A percentile compares a stretch with the other conserved stretches of the same genome.
Evolutionary conservation across 2,888 invertebrate species (phyloP).

Genomic region (Unio pictorum): DNA sequence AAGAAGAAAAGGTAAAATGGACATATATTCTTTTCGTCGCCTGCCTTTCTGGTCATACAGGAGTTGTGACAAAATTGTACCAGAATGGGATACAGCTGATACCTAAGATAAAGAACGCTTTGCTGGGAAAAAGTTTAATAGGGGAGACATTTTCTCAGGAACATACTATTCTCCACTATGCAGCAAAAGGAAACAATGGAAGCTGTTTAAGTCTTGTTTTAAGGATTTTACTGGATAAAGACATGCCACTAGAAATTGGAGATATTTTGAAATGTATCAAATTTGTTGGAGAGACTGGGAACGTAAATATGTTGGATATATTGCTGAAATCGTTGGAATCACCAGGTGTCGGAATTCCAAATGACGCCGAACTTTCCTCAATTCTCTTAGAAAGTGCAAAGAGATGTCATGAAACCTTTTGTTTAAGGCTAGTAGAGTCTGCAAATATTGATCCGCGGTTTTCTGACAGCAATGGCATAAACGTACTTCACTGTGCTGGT

Average conservation of each 20-base stretch:
- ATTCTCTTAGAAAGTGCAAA: not conserved
- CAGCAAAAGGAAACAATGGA: no score
- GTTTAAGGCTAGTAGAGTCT: slow-evolving; percentile 9
- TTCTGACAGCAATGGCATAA: slow-evolving; percentile 13
- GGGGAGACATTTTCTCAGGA: no score
- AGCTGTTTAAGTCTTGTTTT: no score
- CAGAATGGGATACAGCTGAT: no score
- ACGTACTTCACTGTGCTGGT: slow-evolving; percentile 26
- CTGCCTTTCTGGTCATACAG: no score
- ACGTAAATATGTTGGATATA: not conserved
- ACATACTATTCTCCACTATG: no score
- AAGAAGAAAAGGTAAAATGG: no score
- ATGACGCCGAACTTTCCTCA: not conserved
- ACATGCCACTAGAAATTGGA: not conserved
- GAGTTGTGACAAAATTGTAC: no score
- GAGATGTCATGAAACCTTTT: slow-evolving; percentile 14
- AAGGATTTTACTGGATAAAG: no score
- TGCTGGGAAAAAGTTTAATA: no score
- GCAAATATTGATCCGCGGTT: slow-evolving; percentile 10
- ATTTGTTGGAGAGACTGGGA: not conserved
- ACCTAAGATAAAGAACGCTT: no score
- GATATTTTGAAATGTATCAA: not conserved
- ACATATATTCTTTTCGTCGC: no score
- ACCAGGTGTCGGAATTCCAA: not conserved
- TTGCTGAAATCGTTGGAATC: not conserved